Evolutionary conservation across 23 tunicate genomes (phyloP).

Genomic region (Aplidium turbinatum): DNA sequence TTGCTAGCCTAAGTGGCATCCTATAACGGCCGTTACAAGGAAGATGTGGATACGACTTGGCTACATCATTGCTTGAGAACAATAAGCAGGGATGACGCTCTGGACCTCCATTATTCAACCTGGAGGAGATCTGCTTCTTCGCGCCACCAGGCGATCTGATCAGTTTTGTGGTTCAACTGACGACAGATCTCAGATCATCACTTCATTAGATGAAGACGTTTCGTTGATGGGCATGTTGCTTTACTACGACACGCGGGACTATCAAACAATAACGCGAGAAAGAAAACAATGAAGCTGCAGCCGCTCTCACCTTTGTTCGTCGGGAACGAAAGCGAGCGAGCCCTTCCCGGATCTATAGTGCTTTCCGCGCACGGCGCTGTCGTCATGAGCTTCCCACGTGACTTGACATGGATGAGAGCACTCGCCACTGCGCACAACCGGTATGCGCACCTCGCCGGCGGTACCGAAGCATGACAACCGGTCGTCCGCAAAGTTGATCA

Average conservation of each 20-base stretch:
- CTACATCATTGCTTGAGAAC: too few species aligned
- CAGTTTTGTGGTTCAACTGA: too few species aligned
- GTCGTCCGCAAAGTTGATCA: slow-evolving; percentile 47
- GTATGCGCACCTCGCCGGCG: slow-evolving; percentile 62
- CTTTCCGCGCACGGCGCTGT: slow-evolving; percentile 80
- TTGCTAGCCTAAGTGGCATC: too few species aligned
- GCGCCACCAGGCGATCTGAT: too few species aligned
- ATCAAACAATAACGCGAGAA: not conserved
- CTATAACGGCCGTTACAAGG: too few species aligned
- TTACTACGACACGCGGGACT: not conserved
- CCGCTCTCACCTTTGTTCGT: slow-evolving; percentile 59
- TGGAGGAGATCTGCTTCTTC: too few species aligned
- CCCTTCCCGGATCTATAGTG: slow-evolving; percentile 84
- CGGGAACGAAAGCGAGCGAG: slow-evolving; percentile 56
- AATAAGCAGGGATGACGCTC: too few species aligned
- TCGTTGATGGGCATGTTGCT: not conserved
- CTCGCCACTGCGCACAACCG: slow-evolving; percentile 65
- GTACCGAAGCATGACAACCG: slow-evolving; percentile 60
- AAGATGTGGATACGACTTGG: too few species aligned
- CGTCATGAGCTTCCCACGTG: slow-evolving; percentile 89
- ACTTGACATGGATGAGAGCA: slow-evolving; percentile 68
- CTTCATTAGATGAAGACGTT: not conserved
- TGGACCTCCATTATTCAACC: too few species aligned
- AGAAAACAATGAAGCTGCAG: not conserved
- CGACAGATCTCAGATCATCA: too few species aligned